Conservation (phyloP, 2,888 invertebrate species). For the Bugula neritina region DNA sequence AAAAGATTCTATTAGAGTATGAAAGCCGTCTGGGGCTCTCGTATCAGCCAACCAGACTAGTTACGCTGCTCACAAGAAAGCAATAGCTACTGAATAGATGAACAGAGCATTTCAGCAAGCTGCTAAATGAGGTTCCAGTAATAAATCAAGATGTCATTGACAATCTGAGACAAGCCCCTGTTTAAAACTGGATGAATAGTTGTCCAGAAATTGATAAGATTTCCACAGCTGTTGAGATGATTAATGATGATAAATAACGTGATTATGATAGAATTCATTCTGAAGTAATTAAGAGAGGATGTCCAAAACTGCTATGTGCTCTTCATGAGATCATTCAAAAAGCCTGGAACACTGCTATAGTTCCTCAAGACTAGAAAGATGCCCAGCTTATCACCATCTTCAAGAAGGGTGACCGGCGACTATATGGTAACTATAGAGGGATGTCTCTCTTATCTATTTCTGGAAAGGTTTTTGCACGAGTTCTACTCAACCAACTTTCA, state of each 20-base stretch:
- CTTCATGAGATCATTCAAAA: neutral
- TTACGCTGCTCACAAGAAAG: no score
- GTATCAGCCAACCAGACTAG: neutral
- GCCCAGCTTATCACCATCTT: no score
- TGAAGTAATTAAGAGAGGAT: neutral
- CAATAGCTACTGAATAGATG: no score
- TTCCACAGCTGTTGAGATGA: neutral
- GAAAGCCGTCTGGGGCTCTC: no score
- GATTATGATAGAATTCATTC: neutral
- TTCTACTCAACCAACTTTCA: constrained; percentile 29
- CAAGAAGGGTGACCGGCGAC: no score
- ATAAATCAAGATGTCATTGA: neutral
- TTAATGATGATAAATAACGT: neutral
- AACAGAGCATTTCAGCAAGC: constrained; percentile 11
- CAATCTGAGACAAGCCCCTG: constrained; percentile 8
- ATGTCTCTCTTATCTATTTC: constrained; percentile 29
- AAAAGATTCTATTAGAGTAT: no score
- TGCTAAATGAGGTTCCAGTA: constrained; percentile 2
- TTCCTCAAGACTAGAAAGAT: no score
- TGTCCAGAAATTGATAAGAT: constrained; percentile 12
- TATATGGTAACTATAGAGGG: no score
- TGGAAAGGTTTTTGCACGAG: constrained; percentile 30
- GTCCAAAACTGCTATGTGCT: neutral
- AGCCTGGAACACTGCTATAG: no score
- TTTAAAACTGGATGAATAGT: constrained; percentile 3